Evolutionary conservation across 2,888 invertebrate genomes (phyloP).

Genomic region (Hofmannophila pseudospretella): DNA sequence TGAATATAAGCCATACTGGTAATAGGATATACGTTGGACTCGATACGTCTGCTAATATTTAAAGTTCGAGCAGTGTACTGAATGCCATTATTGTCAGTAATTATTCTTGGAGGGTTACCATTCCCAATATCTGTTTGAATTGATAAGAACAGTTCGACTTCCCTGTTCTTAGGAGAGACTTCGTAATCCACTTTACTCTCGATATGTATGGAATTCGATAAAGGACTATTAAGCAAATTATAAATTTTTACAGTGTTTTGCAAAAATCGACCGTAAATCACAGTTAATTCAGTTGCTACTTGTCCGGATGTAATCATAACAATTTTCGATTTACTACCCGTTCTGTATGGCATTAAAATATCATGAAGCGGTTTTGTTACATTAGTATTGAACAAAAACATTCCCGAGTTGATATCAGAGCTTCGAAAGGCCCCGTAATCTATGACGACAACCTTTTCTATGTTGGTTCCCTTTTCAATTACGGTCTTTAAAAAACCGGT

Average conservation of each 20-base stretch:
- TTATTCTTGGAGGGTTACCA: constrained; percentile 87
- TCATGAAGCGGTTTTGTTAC: constrained; percentile 88
- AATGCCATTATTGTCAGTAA: constrained; percentile 94
- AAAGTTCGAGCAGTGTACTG: constrained; percentile 88
- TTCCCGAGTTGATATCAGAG: constrained; percentile 93
- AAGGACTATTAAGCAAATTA: constrained; percentile 80
- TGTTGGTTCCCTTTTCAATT: constrained; percentile 73
- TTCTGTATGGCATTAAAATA: constrained; percentile 83
- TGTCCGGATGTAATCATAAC: constrained; percentile 90
- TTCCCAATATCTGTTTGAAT: constrained; percentile 90
- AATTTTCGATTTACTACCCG: constrained; percentile 68
- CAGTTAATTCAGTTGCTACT: constrained; percentile 88
- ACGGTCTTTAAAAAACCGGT: constrained; percentile 89
- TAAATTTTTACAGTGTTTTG: constrained; percentile 88
- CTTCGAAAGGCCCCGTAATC: constrained; percentile 93
- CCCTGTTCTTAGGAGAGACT: constrained; percentile 88
- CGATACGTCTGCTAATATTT: constrained; percentile 87
- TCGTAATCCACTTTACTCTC: constrained; percentile 91
- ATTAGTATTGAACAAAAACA: constrained; percentile 96
- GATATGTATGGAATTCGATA: constrained; percentile 85
- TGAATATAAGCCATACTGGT: constrained; percentile 92
- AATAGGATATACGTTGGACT: constrained; percentile 97
- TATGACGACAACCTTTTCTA: constrained; percentile 53
- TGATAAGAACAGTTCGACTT: constrained; percentile 93
- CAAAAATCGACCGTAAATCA: constrained; percentile 86